Percentiles rank a stretch among this genome's conserved stretches.
Conservation (phyloP, 2,888 invertebrate species). For the Drosophila rubida region DNA sequence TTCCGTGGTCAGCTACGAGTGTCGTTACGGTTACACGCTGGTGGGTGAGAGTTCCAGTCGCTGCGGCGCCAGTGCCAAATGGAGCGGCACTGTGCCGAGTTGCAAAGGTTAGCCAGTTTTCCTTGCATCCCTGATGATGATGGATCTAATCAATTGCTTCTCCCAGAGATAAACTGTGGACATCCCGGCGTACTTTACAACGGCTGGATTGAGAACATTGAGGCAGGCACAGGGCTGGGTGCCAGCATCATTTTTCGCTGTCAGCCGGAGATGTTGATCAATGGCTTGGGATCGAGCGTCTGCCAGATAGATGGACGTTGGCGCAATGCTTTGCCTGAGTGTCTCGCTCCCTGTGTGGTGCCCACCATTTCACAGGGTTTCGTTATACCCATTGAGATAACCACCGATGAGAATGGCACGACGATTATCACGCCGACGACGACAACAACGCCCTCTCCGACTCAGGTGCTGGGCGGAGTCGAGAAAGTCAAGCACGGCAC, state of each 20-base stretch:
- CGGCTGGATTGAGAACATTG: conserved; percentile 97
- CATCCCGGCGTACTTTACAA: conserved; percentile 97
- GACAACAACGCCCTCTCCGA: conserved; percentile 83
- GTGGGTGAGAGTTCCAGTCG: conserved; percentile 95
- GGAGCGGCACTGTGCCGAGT: conserved; percentile 95
- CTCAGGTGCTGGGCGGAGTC: conserved; percentile 83
- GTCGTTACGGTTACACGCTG: conserved; percentile 96
- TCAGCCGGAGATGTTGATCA: conserved; percentile 95
- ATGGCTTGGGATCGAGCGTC: conserved; percentile 94
- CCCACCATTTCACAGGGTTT: conserved; percentile 93
- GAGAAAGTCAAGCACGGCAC: conserved; percentile 88
- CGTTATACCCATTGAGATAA: conserved; percentile 87
- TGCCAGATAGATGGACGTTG: conserved; percentile 97
- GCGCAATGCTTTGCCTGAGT: conserved; percentile 96
- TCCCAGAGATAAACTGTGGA: conserved; percentile 97
- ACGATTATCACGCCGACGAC: conserved; percentile 72
- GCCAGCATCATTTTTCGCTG: conserved; percentile 97
- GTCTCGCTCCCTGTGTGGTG: conserved; percentile 96
- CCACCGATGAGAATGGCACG: conserved; percentile 83
- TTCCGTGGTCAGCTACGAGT: conserved; percentile 97
- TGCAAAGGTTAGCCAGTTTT: conserved; percentile 91
- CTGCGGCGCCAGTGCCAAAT: conserved; percentile 97
- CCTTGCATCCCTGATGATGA: no score
- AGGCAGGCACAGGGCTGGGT: conserved; percentile 94
- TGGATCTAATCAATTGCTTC: not conserved